phyloP scores from a whole-genome alignment of 1,140 invertebrate genomes.

The Choristoneura fumiferana region DNA sequence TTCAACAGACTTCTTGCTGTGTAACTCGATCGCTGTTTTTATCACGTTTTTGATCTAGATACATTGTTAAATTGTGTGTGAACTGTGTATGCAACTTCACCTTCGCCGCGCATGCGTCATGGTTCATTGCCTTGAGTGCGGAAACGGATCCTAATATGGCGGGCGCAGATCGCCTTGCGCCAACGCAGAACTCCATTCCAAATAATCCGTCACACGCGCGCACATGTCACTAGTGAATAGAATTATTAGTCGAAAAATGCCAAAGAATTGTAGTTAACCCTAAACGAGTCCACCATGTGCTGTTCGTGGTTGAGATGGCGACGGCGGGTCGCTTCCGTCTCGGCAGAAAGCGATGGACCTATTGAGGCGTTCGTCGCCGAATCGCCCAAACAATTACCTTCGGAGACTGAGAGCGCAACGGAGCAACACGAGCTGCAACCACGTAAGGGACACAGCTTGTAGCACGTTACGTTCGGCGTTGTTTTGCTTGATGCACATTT shows the following conservation, averaged over 20 bases:
- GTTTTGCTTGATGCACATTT: conserved; percentile 26
- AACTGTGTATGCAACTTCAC: conserved; percentile 32
- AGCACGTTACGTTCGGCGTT: conserved; percentile 31
- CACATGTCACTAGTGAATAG: conserved; percentile 38
- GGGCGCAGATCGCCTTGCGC: conserved; percentile 66
- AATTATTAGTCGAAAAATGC: neutral
- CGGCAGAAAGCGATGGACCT: conserved; percentile 38
- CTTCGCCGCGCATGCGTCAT: conserved; percentile 59
- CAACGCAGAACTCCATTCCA: conserved; percentile 58
- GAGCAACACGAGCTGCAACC: conserved; percentile 42
- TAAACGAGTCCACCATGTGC: conserved; percentile 58
- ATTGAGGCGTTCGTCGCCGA: conserved; percentile 50
- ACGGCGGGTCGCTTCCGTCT: conserved; percentile 56
- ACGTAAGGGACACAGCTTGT: conserved; percentile 56
- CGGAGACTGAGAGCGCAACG: conserved; percentile 29
- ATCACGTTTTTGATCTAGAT: conserved; percentile 8
- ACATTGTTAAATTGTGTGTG: conserved; percentile 17
- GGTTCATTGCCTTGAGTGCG: conserved; percentile 74
- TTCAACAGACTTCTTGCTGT: neutral
- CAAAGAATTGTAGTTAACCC: neutral
- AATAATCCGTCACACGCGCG: conserved; percentile 49
- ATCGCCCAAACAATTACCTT: conserved; percentile 31
- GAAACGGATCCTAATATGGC: conserved; percentile 73
- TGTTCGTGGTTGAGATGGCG: conserved; percentile 68
- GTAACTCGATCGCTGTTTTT: conserved; percentile 10